phyloP scores from a whole-genome alignment of 1,140 invertebrate species.

The Lethrus apterus region DNA sequence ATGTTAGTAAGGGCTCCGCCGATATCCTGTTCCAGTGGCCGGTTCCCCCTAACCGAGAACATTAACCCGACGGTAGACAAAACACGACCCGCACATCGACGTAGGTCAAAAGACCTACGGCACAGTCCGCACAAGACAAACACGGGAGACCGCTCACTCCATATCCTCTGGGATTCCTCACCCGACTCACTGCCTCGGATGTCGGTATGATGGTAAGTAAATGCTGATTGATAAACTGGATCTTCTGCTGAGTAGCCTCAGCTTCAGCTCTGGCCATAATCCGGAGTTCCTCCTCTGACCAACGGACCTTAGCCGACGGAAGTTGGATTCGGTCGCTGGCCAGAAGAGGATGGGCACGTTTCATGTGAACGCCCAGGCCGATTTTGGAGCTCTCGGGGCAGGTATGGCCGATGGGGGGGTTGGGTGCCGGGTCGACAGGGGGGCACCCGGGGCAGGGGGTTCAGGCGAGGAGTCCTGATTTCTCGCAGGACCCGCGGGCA shows the following conservation, averaged over 20 bases:
- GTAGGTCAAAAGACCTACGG: no score
- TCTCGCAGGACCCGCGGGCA: no score
- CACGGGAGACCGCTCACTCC: background rate
- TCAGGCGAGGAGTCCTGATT: no score
- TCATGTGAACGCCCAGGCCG: background rate
- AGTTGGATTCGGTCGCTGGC: background rate
- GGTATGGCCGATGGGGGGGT: no score
- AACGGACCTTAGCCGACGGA: background rate
- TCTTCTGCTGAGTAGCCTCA: background rate
- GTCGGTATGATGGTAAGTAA: background rate
- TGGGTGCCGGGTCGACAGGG: no score
- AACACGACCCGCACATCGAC: no score
- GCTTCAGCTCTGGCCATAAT: background rate
- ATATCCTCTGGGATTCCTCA: background rate
- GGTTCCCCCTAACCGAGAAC: background rate
- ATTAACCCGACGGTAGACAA: background rate
- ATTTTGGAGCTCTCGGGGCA: constrained; percentile 3
- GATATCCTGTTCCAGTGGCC: no score
- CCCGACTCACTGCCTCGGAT: no score
- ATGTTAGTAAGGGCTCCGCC: constrained; percentile 1
- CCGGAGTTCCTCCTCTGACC: background rate
- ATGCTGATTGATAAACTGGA: background rate
- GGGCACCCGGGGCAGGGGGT: no score
- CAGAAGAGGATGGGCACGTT: background rate
- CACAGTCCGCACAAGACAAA: background rate